Conservation (phyloP, 2,888 invertebrate genomes). For the Protophormia terraenovae region DNA sequence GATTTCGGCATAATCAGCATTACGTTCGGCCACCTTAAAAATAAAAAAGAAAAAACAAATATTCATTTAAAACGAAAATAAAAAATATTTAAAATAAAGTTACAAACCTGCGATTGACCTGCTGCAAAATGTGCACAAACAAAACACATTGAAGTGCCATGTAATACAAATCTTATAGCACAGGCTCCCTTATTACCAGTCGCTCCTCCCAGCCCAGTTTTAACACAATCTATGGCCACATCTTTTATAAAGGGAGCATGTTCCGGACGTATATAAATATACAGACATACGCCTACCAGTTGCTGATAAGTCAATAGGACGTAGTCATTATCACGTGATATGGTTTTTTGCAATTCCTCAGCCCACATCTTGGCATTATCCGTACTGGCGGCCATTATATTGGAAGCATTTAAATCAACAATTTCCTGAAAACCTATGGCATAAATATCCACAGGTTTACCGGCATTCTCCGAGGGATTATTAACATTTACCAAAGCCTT, state of each 20-base stretch:
- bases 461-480: slow-evolving; percentile 80
- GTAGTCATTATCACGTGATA: slow-evolving; percentile 93
- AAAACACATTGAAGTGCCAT: slow-evolving; percentile 97
- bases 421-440: slow-evolving; percentile 99
- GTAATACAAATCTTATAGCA: slow-evolving; percentile 94
- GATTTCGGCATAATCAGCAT: slow-evolving; percentile 98
- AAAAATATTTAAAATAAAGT: no score
- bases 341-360: slow-evolving; percentile 94
- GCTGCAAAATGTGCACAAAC: slow-evolving; percentile 99
- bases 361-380: slow-evolving; percentile 97
- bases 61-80: no score
- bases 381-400: slow-evolving; percentile 97
- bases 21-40: slow-evolving; percentile 86
- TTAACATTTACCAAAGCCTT: slow-evolving; percentile 82
- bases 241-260: slow-evolving; percentile 94
- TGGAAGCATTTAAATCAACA: slow-evolving; percentile 98
- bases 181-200: slow-evolving; percentile 98
- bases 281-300: slow-evolving; percentile 98
- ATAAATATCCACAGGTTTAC: slow-evolving; percentile 91
- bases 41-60: no score
- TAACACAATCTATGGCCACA: slow-evolving; percentile 96
- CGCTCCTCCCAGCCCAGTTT: slow-evolving; percentile 99
- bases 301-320: slow-evolving; percentile 96
- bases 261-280: slow-evolving; percentile 94
- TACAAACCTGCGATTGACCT: slow-evolving; percentile 94